Evolutionary conservation across 2,797 vertebrate species (phyloP).

Genomic region (Pangasius macronema): DNA sequence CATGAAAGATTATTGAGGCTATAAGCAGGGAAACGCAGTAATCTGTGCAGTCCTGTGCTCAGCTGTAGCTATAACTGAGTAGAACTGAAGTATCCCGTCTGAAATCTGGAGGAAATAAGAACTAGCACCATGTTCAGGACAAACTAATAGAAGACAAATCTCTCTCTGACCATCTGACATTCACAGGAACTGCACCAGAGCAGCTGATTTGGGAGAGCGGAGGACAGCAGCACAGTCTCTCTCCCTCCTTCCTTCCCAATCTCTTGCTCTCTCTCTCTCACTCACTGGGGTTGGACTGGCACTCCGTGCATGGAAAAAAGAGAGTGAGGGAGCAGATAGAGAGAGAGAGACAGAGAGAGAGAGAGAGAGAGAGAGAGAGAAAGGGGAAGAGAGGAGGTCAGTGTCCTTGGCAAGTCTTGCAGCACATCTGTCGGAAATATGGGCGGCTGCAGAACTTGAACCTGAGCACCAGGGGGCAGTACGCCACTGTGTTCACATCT

Average conservation of each 20-base stretch:
- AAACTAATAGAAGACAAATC: conserved; percentile 36
- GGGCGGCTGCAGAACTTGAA: conserved; percentile 98
- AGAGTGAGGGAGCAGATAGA: neutral
- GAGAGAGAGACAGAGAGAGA: neutral
- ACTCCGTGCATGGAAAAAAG: conserved; percentile 8
- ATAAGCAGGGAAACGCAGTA: neutral
- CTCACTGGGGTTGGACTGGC: conserved; percentile 49
- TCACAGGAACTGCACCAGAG: conserved; percentile 52
- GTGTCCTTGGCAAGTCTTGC: conserved; percentile 97
- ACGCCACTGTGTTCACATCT: conserved; percentile 99
- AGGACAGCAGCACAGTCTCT: conserved; percentile 48
- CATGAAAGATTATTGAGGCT: neutral
- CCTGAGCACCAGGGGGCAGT: conserved; percentile 98
- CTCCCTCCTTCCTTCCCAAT: conserved; percentile 40
- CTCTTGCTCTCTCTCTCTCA: conserved; percentile 47
- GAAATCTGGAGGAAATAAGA: conserved; percentile 18
- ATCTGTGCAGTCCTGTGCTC: neutral
- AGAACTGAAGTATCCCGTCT: neutral
- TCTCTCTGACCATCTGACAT: conserved; percentile 46
- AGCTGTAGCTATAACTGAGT: neutral
- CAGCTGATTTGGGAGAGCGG: conserved; percentile 47
- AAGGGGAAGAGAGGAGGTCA: conserved; percentile 67
- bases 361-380: conserved; percentile 14
- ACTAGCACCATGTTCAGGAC: conserved; percentile 51
- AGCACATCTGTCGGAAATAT: conserved; percentile 99